phyloP scores from a whole-genome alignment of 2,888 invertebrate species.

The Drosophila nigricruria region DNA sequence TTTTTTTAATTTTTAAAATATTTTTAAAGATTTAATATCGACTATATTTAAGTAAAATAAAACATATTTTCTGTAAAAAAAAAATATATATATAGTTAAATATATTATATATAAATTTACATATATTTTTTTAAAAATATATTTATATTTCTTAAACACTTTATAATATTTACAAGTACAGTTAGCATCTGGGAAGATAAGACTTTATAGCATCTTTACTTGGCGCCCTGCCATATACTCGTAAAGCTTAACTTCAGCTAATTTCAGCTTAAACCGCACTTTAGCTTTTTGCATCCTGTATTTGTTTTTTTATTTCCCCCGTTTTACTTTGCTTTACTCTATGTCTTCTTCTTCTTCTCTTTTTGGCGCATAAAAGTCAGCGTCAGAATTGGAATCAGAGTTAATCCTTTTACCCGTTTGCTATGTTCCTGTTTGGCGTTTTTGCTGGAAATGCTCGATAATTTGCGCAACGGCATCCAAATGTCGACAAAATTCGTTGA shows the following conservation, averaged over 20 bases:
- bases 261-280: conserved; percentile 43
- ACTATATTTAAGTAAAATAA: no score
- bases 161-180: neutral
- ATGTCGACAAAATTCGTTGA: conserved; percentile 75
- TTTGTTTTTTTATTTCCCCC: neutral
- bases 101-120: no score
- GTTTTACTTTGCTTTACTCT: neutral
- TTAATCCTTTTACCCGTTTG: conserved; percentile 54
- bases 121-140: neutral
- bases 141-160: neutral
- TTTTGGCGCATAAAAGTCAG: conserved; percentile 22
- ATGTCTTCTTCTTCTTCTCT: neutral
- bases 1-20: no score
- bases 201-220: neutral
- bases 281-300: conserved; percentile 24
- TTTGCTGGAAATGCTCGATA: conserved; percentile 38
- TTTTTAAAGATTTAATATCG: no score
- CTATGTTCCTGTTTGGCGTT: conserved; percentile 20
- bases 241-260: conserved; percentile 1
- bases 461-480: conserved; percentile 55
- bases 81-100: no score
- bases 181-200: neutral
- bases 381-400: conserved; percentile 23
- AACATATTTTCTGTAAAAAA: no score
- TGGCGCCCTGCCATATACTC: neutral